These are phyloP conservation scores for Pseudocheirus occidentalis DNA, from an alignment of 2,797 vertebrate genomes.

Conservation along the genomic window DNA sequence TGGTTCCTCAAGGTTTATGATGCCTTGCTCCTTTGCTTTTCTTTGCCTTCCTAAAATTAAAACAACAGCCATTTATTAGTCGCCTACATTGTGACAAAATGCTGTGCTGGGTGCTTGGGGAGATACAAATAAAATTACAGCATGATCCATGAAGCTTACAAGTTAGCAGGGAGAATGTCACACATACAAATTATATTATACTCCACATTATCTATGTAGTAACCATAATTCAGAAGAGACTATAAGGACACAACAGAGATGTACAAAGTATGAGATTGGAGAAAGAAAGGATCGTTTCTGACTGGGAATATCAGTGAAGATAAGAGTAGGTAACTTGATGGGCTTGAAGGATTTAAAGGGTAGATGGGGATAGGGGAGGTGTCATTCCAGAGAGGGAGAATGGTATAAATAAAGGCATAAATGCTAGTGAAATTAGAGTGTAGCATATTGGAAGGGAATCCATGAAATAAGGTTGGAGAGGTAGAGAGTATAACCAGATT, in stretches of 20 bases:
- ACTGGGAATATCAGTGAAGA: background rate
- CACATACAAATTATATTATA: background rate
- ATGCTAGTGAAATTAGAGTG: background rate
- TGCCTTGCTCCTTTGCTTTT: slow-evolving; percentile 4
- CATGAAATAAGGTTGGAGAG: background rate
- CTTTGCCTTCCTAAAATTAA: slow-evolving; percentile 27
- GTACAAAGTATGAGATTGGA: background rate
- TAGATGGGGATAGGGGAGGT: background rate
- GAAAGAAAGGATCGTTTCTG: background rate
- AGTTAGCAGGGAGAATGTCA: background rate
- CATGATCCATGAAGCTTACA: background rate
- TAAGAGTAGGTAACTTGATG: background rate
- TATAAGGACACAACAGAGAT: background rate
- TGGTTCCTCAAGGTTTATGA: background rate
- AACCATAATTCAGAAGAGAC: background rate
- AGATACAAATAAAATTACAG: background rate
- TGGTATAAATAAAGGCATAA: background rate
- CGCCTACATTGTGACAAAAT: background rate
- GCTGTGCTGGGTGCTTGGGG: background rate
- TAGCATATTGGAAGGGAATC: background rate
- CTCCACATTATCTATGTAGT: background rate
- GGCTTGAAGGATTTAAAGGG: background rate
- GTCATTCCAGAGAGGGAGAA: background rate
- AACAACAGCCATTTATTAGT: slow-evolving; percentile 6
- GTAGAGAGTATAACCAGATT: background rate